Base-by-base conservation (phyloP, 2,888 invertebrate genomes). In the Conistra vaccinii region DNA sequence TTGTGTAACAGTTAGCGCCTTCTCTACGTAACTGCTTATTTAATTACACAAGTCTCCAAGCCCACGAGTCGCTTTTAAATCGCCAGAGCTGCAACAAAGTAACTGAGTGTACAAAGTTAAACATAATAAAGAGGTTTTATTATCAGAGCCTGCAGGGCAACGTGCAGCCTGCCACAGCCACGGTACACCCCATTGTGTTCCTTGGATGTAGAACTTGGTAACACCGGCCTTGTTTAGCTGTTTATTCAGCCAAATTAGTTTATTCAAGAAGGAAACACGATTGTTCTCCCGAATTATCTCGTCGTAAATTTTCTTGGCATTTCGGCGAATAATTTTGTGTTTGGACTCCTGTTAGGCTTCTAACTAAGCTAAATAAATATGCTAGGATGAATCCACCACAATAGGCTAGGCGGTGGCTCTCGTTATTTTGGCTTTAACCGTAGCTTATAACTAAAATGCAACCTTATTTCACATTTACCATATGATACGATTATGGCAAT, bases 221-320 rank as follows among this genome's bases (percentile, higher is more conserved):
- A 74, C 71, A 76, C 60, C 48, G 62, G 32, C 32, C 75, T 60
- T 79, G 83, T 83, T 73, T 66, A 78, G 74, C 62, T 81, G 73
- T 84, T 77, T 81, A 73, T 71, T 57, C 63, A 78, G 39, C 70
- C 73, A 83, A 83, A 83, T 83, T 85, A 84, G 82, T 81, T 83
- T 83, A 84, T 84, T 78, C 73, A 77, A 86, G 86, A 63, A 72
- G 69, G 62, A 77, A 84, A 81, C 77, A 80, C 69, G 67, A 81
- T 77, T 84, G 77, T 76, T 76, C 67, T 63, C 26, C 32, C 67
- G 58, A 67, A 76, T 84, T 80, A 84, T 82, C 81, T 76, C 48
- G 66, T 69, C 29, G 58, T 69, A 62, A 42, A 84, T 80, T 69
- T 76, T 71, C 81, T 66, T 29, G 74, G 63, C 39, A 74, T 65